These are phyloP conservation scores for Toxotes jaculatrix DNA, from an alignment of 2,113 vertebrate species.

Conservation along the genomic window DNA sequence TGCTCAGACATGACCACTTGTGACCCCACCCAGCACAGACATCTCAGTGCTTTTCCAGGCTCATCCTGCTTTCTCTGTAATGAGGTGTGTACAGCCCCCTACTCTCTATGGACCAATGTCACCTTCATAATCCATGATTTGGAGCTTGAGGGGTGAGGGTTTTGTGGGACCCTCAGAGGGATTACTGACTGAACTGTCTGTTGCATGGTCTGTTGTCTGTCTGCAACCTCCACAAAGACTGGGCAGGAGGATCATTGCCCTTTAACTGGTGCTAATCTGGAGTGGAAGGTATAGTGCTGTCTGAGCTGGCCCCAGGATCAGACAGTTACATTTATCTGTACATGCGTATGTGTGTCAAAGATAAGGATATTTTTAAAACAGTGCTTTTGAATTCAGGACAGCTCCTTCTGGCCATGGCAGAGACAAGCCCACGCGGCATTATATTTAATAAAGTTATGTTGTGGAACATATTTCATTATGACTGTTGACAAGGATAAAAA, in stretches of 20 bases:
- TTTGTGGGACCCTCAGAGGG: constrained; percentile 45
- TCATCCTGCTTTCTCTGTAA: constrained; percentile 77
- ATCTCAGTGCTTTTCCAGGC: constrained; percentile 38
- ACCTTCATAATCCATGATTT: constrained; percentile 74
- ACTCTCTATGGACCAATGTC: constrained; percentile 62
- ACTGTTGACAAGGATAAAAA: constrained; percentile 35
- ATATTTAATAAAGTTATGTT: constrained; percentile 34
- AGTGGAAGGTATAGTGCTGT: constrained; percentile 25
- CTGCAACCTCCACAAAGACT: constrained; percentile 49
- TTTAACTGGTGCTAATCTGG: constrained; percentile 65
- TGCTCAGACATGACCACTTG: constrained; percentile 4
- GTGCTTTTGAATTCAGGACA: constrained; percentile 29
- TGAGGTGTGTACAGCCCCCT: constrained; percentile 57
- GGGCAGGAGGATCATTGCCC: constrained; percentile 22
- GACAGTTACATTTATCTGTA: constrained; percentile 37
- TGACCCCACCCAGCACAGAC: constrained; percentile 55
- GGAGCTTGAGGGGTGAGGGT: constrained; percentile 34
- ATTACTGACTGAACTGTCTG: constrained; percentile 71
- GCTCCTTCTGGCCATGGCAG: neutral
- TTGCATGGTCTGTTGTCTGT: constrained; percentile 71
- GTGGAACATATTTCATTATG: constrained; percentile 36
- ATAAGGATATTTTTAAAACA: constrained; percentile 59
- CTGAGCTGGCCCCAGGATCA: constrained; percentile 34
- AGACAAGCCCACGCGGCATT: constrained; percentile 1
- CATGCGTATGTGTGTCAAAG: constrained; percentile 26